phyloP scores from a whole-genome alignment of 2,797 vertebrate species.

The Pristis pectinata region DNA sequence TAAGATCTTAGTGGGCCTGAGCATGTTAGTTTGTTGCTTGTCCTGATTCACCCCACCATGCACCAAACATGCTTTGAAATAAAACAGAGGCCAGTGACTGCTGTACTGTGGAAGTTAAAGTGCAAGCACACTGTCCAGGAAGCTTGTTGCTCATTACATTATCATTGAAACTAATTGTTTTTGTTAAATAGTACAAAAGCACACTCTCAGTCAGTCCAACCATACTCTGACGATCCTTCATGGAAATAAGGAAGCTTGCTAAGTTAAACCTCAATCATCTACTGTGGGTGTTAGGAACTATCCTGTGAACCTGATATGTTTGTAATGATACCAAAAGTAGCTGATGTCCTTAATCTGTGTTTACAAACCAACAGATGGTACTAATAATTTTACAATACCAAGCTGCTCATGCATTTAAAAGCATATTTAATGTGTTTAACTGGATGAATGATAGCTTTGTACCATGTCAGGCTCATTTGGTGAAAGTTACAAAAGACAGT shows the following conservation, averaged over 20 bases:
- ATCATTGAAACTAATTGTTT: not conserved
- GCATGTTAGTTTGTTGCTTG: not conserved
- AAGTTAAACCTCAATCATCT: not conserved
- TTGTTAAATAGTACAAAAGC: not conserved
- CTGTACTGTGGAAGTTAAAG: not conserved
- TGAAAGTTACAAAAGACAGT: constrained; percentile 10
- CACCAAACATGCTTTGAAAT: not conserved
- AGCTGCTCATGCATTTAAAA: constrained; percentile 17
- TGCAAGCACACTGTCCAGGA: not conserved
- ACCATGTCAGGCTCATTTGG: not conserved
- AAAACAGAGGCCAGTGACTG: not conserved
- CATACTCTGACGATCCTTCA: not conserved
- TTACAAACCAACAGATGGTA: not conserved
- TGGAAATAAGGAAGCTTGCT: not conserved
- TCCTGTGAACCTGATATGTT: not conserved
- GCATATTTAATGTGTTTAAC: constrained; percentile 4
- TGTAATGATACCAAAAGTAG: not conserved
- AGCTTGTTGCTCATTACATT: not conserved
- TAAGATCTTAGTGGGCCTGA: not conserved
- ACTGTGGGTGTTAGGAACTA: not conserved
- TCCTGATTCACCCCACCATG: not conserved
- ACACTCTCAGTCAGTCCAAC: not conserved
- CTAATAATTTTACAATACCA: not conserved
- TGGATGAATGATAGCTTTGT: not conserved
- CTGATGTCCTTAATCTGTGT: not conserved